Conservation (phyloP, 2,888 invertebrate genomes). For the Aphodius granarius region DNA sequence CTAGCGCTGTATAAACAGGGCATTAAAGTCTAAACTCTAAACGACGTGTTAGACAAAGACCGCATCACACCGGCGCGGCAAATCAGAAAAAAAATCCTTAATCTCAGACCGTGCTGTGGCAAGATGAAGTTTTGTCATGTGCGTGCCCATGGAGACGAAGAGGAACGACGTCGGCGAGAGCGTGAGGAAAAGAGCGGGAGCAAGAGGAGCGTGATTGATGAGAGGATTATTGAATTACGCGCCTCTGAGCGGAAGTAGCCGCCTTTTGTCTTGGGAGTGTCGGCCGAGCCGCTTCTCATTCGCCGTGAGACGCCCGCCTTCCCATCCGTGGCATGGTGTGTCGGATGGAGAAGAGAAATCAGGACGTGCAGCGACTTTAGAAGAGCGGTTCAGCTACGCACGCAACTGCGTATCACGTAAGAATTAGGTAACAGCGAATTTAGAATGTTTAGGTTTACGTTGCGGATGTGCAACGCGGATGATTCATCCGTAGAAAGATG, state of each 20-base stretch:
- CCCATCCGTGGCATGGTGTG: background rate
- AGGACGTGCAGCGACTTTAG: slow-evolving; percentile 39
- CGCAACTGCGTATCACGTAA: background rate
- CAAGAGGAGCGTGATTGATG: slow-evolving; percentile 41
- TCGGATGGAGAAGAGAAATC: slow-evolving; percentile 30
- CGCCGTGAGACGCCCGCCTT: slow-evolving; percentile 35
- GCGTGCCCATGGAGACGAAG: slow-evolving; percentile 21
- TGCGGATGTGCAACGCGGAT: too few species aligned
- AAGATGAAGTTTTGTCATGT: slow-evolving; percentile 27
- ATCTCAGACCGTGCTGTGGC: background rate
- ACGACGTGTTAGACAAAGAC: background rate
- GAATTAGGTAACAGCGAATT: too few species aligned
- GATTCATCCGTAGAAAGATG: too few species aligned
- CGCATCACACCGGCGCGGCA: background rate
- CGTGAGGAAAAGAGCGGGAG: slow-evolving; percentile 30
- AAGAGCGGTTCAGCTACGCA: background rate
- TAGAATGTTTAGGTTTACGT: too few species aligned
- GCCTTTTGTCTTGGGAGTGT: slow-evolving; percentile 44
- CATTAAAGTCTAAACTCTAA: too few species aligned
- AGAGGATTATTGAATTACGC: slow-evolving; percentile 45
- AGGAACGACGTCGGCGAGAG: slow-evolving; percentile 18
- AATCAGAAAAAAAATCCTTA: slow-evolving; percentile 4
- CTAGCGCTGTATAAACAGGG: too few species aligned
- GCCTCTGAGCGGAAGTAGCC: slow-evolving; percentile 42
- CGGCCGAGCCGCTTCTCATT: slow-evolving; percentile 39